A percentile compares a stretch with the other conserved stretches of the same genome.
Evolutionary conservation across 1,140 invertebrate species (phyloP).

Genomic region (Adelges cooleyi): DNA sequence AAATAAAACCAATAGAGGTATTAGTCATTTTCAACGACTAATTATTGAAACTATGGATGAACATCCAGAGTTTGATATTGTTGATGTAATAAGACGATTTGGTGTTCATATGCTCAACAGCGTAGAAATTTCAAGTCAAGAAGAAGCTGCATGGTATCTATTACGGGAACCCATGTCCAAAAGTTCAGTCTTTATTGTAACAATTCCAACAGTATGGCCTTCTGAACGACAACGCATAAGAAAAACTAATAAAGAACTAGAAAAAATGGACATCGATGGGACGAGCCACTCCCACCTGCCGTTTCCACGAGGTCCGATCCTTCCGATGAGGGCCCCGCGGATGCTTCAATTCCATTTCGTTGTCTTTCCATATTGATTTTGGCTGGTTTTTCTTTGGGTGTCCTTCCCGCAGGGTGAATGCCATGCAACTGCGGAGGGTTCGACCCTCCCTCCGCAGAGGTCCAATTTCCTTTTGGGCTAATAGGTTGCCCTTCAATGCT

Average conservation of each 20-base stretch:
- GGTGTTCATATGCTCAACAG: not conserved
- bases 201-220: constrained; percentile 36
- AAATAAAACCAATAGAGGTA: constrained; percentile 32
- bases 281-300: too few relatives aligned
- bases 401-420: too few relatives aligned
- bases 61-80: not conserved
- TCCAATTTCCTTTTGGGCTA: too few relatives aligned
- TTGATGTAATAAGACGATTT: not conserved
- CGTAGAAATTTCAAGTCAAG: constrained; percentile 29
- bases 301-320: too few relatives aligned
- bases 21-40: not conserved
- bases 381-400: too few relatives aligned
- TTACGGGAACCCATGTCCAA: constrained; percentile 35
- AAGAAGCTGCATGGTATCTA: constrained; percentile 36
- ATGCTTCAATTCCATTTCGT: too few relatives aligned
- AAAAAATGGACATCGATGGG: constrained; percentile 31
- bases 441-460: too few relatives aligned
- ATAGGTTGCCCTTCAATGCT: too few relatives aligned
- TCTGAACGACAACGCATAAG: constrained; percentile 34
- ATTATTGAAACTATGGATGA: constrained; percentile 7
- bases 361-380: too few relatives aligned
- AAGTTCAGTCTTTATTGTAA: constrained; percentile 29
- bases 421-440: too few relatives aligned
- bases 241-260: constrained; percentile 32
- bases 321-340: too few relatives aligned